phyloP scores from a whole-genome alignment of 2,113 vertebrate species.

The Motacilla tschutschensis region DNA sequence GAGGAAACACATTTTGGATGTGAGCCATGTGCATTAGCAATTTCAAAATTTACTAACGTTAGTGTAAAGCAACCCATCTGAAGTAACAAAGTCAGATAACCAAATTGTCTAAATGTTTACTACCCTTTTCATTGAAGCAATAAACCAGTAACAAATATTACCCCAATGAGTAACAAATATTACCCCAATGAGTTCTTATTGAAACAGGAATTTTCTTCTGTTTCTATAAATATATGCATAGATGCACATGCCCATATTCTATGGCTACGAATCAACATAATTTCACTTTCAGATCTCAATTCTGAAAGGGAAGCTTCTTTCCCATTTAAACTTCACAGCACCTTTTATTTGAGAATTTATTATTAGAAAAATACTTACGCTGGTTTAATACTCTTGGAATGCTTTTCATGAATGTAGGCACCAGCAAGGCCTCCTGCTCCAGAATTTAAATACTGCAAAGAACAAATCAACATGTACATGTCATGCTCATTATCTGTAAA shows the following conservation, averaged over 20 bases:
- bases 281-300: background rate
- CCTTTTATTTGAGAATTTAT: background rate
- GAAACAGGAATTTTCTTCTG: background rate
- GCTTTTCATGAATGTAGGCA: conserved; percentile 90
- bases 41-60: background rate
- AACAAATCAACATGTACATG: background rate
- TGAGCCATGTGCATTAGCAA: background rate
- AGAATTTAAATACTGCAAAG: conserved; percentile 89
- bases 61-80: background rate
- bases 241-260: too few species aligned
- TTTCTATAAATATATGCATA: background rate
- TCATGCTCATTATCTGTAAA: background rate
- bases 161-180: background rate
- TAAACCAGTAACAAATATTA: background rate
- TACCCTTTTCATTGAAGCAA: background rate
- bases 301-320: background rate
- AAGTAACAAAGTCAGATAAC: background rate
- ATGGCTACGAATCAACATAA: background rate
- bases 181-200: background rate
- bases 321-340: background rate
- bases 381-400: conserved; percentile 79
- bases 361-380: conserved; percentile 75
- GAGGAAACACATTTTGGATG: background rate
- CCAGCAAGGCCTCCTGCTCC: conserved; percentile 89
- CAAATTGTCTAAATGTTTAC: background rate